Conservation (phyloP, 1,140 invertebrate genomes). For the Eumaeus atala region DNA sequence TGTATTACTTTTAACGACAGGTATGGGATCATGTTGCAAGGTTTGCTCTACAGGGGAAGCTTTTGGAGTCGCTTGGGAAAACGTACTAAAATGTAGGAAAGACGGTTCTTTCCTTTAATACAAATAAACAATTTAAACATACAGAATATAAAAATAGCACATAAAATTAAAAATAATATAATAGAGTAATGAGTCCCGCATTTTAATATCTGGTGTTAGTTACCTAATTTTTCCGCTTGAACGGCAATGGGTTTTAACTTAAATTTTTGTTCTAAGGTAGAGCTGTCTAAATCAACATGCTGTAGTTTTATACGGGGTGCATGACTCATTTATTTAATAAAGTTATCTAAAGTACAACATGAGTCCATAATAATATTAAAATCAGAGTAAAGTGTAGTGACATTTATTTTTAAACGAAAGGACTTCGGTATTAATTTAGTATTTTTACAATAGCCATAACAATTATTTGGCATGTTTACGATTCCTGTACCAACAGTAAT, state of each 20-base stretch:
- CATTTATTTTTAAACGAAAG: no score
- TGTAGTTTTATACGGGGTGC: constrained; percentile 1
- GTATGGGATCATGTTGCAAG: not conserved
- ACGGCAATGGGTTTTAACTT: not conserved
- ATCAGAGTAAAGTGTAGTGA: no score
- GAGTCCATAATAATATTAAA: not conserved
- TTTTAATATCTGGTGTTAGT: not conserved
- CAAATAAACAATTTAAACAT: not conserved
- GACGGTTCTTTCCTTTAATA: not conserved
- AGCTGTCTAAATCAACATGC: constrained; percentile 1
- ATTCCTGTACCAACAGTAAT: no score
- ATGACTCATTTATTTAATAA: not conserved
- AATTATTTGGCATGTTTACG: no score
- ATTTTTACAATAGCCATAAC: no score
- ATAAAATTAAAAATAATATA: not conserved
- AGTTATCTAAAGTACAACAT: not conserved
- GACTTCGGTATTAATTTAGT: no score
- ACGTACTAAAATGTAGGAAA: not conserved
- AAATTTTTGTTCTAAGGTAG: not conserved
- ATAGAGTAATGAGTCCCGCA: constrained; percentile 2
- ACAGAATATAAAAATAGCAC: no score
- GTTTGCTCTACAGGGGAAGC: not conserved
- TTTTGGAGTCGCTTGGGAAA: not conserved
- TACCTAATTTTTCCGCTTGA: constrained; percentile 7
- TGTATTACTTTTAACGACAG: not conserved